phyloP scores from a whole-genome alignment of 1,140 invertebrate species.

The Neelides sp. region DNA sequence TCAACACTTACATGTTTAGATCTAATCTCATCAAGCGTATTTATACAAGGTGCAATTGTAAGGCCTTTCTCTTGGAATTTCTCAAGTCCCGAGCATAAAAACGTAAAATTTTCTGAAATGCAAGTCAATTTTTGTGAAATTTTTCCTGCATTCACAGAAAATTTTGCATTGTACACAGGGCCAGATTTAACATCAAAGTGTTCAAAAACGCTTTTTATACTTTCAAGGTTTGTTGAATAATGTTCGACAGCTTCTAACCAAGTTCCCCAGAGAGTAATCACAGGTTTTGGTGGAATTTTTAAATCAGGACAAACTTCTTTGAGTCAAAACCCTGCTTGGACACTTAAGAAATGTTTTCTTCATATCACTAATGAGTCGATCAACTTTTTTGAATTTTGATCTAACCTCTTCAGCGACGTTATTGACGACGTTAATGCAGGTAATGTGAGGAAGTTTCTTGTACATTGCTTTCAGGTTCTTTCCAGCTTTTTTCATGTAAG shows the following conservation, averaged over 20 bases:
- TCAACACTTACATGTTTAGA: too few species aligned
- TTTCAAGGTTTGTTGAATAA: constrained; percentile 8
- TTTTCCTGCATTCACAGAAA: too few species aligned
- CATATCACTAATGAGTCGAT: constrained; percentile 29
- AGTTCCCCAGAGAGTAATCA: constrained; percentile 37
- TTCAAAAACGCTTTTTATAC: neutral
- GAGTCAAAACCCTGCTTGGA: constrained; percentile 31
- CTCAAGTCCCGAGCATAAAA: too few species aligned
- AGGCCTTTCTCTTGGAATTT: too few species aligned
- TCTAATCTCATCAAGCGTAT: too few species aligned
- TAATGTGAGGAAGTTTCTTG: constrained; percentile 32
- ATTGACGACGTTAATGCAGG: constrained; percentile 35
- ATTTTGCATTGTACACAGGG: too few species aligned
- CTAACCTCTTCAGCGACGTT: constrained; percentile 34
- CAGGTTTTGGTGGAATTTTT: constrained; percentile 35
- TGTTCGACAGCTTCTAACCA: constrained; percentile 28
- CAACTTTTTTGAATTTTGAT: constrained; percentile 30
- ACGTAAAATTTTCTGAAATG: too few species aligned
- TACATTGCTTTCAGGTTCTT: constrained; percentile 30
- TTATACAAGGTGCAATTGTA: too few species aligned
- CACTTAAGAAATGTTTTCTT: constrained; percentile 34
- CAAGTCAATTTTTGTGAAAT: too few species aligned
- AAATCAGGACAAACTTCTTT: constrained; percentile 32
- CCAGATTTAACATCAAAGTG: too few species aligned
- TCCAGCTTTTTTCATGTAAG: constrained; percentile 33